A percentile compares a stretch with the other conserved stretches of the same genome.
Evolutionary conservation across 2,888 invertebrate genomes (phyloP).

Genomic region (Cantharis rustica): DNA sequence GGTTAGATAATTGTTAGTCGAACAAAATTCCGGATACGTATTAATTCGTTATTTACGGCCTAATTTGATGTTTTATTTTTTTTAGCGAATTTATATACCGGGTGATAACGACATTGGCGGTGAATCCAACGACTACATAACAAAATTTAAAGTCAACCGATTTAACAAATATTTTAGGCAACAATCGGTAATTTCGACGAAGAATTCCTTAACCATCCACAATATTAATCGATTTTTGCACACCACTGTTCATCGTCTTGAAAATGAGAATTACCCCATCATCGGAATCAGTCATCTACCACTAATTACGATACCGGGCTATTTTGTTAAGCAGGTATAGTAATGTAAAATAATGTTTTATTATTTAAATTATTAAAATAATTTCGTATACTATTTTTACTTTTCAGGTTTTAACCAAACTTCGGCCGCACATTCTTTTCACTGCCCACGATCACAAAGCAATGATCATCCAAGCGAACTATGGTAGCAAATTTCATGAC

Average conservation of each 20-base stretch:
- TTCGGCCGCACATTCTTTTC: slow-evolving; percentile 72
- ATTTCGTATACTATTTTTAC: no score
- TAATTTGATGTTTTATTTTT: slow-evolving; percentile 24
- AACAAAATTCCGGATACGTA: no score
- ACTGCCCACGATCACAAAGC: slow-evolving; percentile 73
- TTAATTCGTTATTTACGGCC: slow-evolving; percentile 6
- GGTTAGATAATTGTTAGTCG: no score
- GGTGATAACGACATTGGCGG: slow-evolving; percentile 99
- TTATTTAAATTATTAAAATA: no score
- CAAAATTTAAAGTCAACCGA: slow-evolving; percentile 68
- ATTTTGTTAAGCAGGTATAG: slow-evolving; percentile 56
- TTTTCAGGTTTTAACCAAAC: slow-evolving; percentile 63
- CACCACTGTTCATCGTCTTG: slow-evolving; percentile 62
- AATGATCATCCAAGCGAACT: slow-evolving; percentile 60
- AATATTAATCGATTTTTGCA: slow-evolving; percentile 75
- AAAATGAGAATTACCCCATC: slow-evolving; percentile 54
- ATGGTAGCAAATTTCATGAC: slow-evolving; percentile 44
- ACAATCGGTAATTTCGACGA: slow-evolving; percentile 64
- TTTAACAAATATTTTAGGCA: slow-evolving; percentile 78
- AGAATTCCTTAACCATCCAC: slow-evolving; percentile 67
- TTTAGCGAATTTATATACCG: slow-evolving; percentile 82
- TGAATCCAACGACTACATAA: slow-evolving; percentile 75
- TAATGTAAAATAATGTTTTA: no score
- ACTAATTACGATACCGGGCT: slow-evolving; percentile 60
- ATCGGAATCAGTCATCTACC: slow-evolving; percentile 79